phyloP scores from a whole-genome alignment of 1,140 invertebrate genomes.

The Ephestia elutella region DNA sequence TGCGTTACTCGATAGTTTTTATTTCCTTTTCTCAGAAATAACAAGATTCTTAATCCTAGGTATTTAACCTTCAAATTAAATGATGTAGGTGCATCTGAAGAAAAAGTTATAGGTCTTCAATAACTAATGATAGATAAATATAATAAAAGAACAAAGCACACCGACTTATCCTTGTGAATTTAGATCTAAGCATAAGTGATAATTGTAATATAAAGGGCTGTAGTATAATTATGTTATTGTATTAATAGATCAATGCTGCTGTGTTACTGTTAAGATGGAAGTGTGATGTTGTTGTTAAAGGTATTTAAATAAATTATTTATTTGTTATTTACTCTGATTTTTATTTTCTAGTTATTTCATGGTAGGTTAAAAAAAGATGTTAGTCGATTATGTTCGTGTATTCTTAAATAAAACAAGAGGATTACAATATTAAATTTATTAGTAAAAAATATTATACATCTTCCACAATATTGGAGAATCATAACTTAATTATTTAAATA shows the following conservation, averaged over 20 bases:
- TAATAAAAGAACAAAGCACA: no score
- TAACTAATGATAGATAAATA: no score
- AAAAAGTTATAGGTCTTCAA: no score
- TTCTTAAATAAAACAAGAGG: conserved; percentile 32
- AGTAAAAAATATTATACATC: conserved; percentile 77
- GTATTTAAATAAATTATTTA: background rate
- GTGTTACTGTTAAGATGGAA: background rate
- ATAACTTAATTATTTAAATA: conserved; percentile 76
- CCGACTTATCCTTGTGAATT: no score
- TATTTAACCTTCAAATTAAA: no score
- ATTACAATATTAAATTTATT: conserved; percentile 75
- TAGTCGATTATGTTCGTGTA: no score
- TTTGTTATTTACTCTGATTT: background rate
- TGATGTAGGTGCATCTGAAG: no score
- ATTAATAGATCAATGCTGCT: conserved; percentile 1
- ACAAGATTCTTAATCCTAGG: no score
- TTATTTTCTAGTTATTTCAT: background rate
- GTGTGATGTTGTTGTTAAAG: background rate
- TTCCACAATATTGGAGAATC: conserved; percentile 75
- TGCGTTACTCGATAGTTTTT: no score
- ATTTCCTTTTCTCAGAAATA: no score
- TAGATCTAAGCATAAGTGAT: background rate
- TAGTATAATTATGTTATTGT: background rate
- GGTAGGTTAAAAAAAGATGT: background rate
- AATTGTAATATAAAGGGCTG: background rate